phyloP scores from a whole-genome alignment of 2,113 vertebrate genomes.

The Strigops habroptila region DNA sequence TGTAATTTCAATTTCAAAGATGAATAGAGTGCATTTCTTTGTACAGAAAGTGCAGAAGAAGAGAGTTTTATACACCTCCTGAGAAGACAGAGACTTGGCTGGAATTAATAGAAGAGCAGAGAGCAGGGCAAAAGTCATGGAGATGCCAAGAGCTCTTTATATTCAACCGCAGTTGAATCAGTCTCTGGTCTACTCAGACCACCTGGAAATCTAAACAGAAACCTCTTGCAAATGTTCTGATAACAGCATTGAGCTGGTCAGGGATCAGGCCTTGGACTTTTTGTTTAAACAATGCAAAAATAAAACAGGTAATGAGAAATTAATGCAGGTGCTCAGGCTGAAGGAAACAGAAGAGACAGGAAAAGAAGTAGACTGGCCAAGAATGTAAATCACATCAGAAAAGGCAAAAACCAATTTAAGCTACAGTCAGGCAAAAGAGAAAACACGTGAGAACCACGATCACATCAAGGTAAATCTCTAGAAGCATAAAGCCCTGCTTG shows the following conservation, averaged over 20 bases:
- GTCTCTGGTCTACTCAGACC: neutral
- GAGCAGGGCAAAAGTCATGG: neutral
- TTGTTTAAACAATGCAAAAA: neutral
- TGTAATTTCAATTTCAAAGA: conserved; percentile 38
- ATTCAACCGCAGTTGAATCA: neutral
- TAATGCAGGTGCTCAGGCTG: neutral
- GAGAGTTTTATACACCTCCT: neutral
- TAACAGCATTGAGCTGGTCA: neutral
- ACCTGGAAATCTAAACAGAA: neutral
- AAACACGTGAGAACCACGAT: neutral
- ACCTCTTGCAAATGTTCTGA: neutral
- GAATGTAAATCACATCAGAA: neutral
- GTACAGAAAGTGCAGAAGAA: neutral
- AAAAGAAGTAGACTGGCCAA: neutral
- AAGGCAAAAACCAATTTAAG: neutral
- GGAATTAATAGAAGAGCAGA: neutral
- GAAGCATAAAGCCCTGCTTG: neutral
- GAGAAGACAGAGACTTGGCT: neutral
- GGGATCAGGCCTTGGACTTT: neutral
- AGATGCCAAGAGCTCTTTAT: neutral
- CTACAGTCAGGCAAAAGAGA: neutral
- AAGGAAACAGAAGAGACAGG: neutral
- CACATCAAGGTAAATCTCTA: neutral
- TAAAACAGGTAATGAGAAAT: neutral
- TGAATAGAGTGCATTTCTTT: neutral